phyloP scores from a whole-genome alignment of 2,797 vertebrate species.

The Scolopax rusticola region DNA sequence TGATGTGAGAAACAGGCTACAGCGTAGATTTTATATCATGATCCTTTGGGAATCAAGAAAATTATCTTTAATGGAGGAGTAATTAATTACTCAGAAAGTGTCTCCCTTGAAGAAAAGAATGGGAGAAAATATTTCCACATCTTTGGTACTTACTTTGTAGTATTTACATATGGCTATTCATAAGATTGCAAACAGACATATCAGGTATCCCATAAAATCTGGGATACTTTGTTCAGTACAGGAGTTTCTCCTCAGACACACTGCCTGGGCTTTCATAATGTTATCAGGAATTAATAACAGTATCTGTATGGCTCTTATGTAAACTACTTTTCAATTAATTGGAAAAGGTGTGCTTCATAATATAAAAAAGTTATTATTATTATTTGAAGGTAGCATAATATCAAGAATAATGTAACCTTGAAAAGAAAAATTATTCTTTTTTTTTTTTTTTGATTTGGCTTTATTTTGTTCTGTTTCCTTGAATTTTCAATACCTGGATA shows the following conservation, averaged over 20 bases:
- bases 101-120: not conserved
- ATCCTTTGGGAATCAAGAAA: not conserved
- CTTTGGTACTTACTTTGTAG: not conserved
- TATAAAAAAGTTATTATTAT: not conserved
- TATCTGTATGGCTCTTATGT: not conserved
- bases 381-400: not conserved
- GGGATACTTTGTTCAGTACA: not conserved
- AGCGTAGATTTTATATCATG: not conserved
- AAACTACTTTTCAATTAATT: not conserved
- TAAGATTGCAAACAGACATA: not conserved
- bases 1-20: not conserved
- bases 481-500: not conserved
- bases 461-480: not conserved
- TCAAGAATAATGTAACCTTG: not conserved
- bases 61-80: not conserved
- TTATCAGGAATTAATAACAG: constrained; percentile 8
- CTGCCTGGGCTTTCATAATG: constrained; percentile 54
- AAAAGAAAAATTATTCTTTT: not conserved
- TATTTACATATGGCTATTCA: not conserved
- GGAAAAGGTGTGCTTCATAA: not conserved
- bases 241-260: not conserved
- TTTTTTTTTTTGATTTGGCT: not conserved
- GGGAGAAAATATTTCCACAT: not conserved
- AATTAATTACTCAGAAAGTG: not conserved
- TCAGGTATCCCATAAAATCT: not conserved